Evolutionary conservation across 2,888 invertebrate species (phyloP).

Genomic region (Hybos culiciformis): DNA sequence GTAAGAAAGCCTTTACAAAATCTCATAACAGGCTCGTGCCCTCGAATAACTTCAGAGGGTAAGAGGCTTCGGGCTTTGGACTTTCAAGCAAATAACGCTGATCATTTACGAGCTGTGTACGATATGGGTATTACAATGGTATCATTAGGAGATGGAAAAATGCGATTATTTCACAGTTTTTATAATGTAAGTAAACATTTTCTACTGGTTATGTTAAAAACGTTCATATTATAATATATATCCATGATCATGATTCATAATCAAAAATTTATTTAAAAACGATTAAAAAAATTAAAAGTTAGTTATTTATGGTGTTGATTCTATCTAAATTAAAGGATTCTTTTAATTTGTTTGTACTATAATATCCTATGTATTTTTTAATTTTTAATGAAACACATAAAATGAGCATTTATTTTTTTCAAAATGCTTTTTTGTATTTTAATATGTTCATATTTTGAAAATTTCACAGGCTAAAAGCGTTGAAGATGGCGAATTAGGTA

Average conservation of each 20-base stretch:
- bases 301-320: too few species aligned
- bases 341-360: conserved; percentile 6
- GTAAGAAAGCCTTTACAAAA: conserved; percentile 73
- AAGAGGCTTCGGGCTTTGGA: conserved; percentile 56
- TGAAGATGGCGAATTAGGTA: conserved; percentile 81
- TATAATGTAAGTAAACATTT: conserved; percentile 62
- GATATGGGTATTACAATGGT: conserved; percentile 93
- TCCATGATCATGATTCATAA: too few species aligned
- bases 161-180: conserved; percentile 83
- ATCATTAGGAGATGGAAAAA: conserved; percentile 75
- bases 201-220: too few species aligned
- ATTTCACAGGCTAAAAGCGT: conserved; percentile 60
- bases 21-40: conserved; percentile 70
- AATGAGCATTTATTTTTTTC: too few species aligned
- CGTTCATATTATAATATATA: too few species aligned
- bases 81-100: conserved; percentile 68
- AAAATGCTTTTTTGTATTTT: conserved; percentile 1
- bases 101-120: conserved; percentile 72
- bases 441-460: conserved; percentile 4
- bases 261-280: too few species aligned
- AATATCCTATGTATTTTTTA: conserved; percentile 11
- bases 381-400: too few species aligned
- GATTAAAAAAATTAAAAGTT: not conserved
- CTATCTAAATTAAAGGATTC: too few species aligned
- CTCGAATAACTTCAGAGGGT: conserved; percentile 43